Conservation (phyloP, 2,797 vertebrate species). For the Pempheris klunzingeri region DNA sequence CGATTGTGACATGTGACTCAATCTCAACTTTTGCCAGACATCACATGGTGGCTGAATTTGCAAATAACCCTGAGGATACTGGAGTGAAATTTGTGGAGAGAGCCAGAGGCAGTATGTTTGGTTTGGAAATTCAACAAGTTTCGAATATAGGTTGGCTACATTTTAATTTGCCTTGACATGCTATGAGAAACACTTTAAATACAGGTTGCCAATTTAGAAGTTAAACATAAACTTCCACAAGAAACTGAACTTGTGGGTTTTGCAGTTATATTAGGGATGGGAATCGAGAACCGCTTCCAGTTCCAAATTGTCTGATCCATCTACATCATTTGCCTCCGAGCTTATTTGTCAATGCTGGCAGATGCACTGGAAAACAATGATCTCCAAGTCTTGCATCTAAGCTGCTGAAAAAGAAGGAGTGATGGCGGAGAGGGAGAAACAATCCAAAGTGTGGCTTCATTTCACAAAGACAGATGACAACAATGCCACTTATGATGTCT, state of each 20-base stretch:
- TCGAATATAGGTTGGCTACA: background rate
- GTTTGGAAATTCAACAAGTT: conserved; percentile 1
- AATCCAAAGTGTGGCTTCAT: no score
- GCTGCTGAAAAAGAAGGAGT: no score
- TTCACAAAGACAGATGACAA: no score
- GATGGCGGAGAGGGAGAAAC: no score
- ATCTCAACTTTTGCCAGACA: background rate
- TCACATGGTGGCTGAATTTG: background rate
- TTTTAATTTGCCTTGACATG: background rate
- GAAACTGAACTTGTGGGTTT: background rate
- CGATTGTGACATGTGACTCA: background rate
- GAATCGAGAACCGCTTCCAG: no score
- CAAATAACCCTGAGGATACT: background rate
- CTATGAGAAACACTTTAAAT: background rate
- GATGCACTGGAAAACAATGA: no score
- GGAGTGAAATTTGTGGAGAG: conserved; percentile 6
- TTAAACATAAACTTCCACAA: conserved; percentile 7
- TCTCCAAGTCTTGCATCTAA: no score
- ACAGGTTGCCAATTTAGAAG: background rate
- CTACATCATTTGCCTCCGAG: no score
- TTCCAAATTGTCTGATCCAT: no score
- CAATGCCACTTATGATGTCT: no score
- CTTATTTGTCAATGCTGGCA: no score
- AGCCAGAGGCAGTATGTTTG: background rate
- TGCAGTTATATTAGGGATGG: no score